Base-by-base conservation (phyloP, 2,797 vertebrate genomes). In the Astyanax mexicanus region DNA sequence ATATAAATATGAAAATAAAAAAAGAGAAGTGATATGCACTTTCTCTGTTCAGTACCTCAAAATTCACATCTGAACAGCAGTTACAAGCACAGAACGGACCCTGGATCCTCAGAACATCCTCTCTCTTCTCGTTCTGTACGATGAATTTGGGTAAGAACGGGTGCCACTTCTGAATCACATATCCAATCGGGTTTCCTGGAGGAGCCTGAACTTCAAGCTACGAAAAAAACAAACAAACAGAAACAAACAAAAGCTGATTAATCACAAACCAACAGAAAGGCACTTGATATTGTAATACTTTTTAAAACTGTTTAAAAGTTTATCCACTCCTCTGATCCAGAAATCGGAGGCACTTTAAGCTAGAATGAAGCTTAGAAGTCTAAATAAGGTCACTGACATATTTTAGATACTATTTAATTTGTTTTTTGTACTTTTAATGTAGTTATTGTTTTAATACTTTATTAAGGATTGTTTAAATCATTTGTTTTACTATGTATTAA, bases 181-280 rank as follows among this genome's bases (percentile, higher is more conserved):
- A 96, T 23, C 95, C 95, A 19, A 95, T 74, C 5, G 90, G 82
- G 6, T 55, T 84, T 1, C 95, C 95, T 3, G 93, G 94, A 4
- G 95, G 95, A 0, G 92, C 90, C 72, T 95, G 93, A 27, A 95
- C 90, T 88, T 96, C 95, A 69, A 97, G 73, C 94, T 95, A 42
- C 23, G 27, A 3, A 15, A 82, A 79, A 80, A 25, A 45, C n/a
- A 12, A 11, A 4, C 1, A 47, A 52, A 8, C 17, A 29, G 1
- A 17, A 29, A 32, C 29, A 32, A 29, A 32, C 32, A 32, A 2
- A 32, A n/a, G n/a, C n/a, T n/a, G n/a, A n/a, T n/a, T 32, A 29
- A 49, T 25, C 29, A 21, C 15, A 27, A 8, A 61, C 23, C 35
- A 1, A n/a, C 19, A n/a, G 6, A n/a, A 13, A 52, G 23, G 55